Evolutionary conservation across 2,888 invertebrate species (phyloP).

Genomic region (Phortica magna): DNA sequence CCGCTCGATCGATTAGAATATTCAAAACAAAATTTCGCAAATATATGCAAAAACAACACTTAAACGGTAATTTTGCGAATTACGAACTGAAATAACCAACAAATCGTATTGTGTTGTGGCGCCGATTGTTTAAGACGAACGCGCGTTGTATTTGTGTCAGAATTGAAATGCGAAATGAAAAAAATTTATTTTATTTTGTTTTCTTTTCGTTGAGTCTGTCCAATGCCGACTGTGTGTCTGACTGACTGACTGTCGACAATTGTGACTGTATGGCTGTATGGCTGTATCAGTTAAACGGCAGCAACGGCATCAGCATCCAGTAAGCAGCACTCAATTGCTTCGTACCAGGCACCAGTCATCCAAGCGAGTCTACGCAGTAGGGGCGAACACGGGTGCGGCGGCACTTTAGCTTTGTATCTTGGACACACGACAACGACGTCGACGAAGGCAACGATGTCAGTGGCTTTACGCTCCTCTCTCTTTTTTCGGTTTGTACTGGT

Average conservation of each 20-base stretch:
- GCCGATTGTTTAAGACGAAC: conserved; percentile 17
- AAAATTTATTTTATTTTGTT: too few relatives aligned
- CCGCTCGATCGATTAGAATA: neutral
- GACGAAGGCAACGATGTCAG: neutral
- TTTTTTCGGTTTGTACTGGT: neutral
- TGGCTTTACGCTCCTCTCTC: neutral
- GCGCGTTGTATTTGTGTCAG: neutral
- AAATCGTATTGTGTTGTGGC: neutral
- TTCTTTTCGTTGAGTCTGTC: neutral
- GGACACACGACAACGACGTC: neutral
- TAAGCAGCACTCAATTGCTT: neutral
- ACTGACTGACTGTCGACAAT: neutral
- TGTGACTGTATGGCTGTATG: neutral
- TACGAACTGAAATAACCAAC: neutral
- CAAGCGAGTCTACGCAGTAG: neutral
- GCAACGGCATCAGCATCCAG: conserved; percentile 26
- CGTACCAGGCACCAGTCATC: conserved; percentile 26
- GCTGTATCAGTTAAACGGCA: neutral
- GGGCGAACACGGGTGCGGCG: neutral
- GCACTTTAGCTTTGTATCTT: neutral
- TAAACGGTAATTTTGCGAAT: conserved; percentile 16
- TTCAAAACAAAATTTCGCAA: conserved; percentile 12
- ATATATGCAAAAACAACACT: conserved; percentile 7
- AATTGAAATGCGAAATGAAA: neutral
- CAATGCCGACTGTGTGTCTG: neutral